Base-by-base conservation (phyloP, 2,888 invertebrate genomes). In the Hirtodrosophila confusa region DNA sequence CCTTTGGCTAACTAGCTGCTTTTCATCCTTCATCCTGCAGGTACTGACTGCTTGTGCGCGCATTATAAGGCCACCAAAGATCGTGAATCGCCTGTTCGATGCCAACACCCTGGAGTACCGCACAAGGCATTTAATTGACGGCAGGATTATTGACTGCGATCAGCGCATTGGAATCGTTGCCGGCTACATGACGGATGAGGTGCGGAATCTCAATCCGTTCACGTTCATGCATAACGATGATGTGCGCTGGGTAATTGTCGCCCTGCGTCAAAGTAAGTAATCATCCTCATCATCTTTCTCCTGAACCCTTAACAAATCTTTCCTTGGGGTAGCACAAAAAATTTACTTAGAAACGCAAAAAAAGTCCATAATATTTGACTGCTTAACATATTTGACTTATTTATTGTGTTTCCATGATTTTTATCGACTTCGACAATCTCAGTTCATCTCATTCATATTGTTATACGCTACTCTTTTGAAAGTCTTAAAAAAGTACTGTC, bases 161-260 rank as follows among this genome's bases (percentile, higher is more conserved):
- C 97, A 97, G 90, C 94, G 97, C 88, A 97, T 98, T 88, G 96
- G 97, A 6, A 92, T 96, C 62, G 95, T 97, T 10, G 95, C 96
- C 55, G 98, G 98, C 3, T 97, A 97, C 89, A 94, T 98, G 95
- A 95, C 96, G 9, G 95, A 96, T 78, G 98, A 98, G 92, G 96
- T 97, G 1, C 94, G 95, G 8, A 97, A 97, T n/a, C 93, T 95
- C 64, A 96, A 96, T 70, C 97, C 97, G 8, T 98, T 98, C 91
- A 94, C 95, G 56, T 97, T 96, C 90, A 97, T 98, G 95, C 97
- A 97, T 91, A 94, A 94, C 89, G 96, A 97, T 78, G 97, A 98
- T 92, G 96, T 96, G 2, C 94, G 96, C 84, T 97, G 96, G 96
- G 96, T 97, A 0, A 95, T 97, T 89, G 95, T 97, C 87, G 97